Base-by-base conservation (phyloP, 2,888 invertebrate species). In the Entomobrya multifasciata region DNA sequence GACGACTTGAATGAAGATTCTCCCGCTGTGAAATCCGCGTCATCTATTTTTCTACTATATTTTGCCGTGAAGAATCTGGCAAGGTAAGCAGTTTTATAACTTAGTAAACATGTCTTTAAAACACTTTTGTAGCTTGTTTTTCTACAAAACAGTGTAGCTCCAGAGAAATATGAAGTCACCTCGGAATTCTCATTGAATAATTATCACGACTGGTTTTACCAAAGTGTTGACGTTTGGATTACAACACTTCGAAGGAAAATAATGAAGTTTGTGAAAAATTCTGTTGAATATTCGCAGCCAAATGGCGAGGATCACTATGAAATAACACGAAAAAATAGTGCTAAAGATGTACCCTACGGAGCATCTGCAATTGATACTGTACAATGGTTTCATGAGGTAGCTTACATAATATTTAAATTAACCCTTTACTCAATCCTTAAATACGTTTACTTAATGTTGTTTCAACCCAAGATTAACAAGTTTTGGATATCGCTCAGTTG, bases 401-500 rank as follows among this genome's bases (percentile, higher is more conserved):
- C n/a, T 36, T 36, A 36, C 36, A 6, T 36, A 36, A 36, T 6
- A 36, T n/a, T n/a, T n/a, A 36, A 76, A 27, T 44, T 6, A 36
- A 20, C 67, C 4, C 44, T 55, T 6, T 77, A 30, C 15, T 79
- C 5, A 8, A 79, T 4, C 55, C n/a, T n/a, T n/a, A 47, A 78
- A 62, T 25, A 13, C n/a, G n/a, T n/a, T 5, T 79, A 15, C 17
- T 22, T 47, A 11, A 13, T 11, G 20, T 65, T 49, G 8, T 22
- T n/a, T 47, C 67, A 55, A n/a, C n/a, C n/a, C n/a, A n/a, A 67
- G 87, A 87, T 88, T 82, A 78, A 87, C 11, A 85, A 60, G 20
- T 87, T 88, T 57, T 88, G 88, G 88, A 60, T 76, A 3, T 57
- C 72, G 0, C 55, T 88, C 10, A 78, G 78, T 6, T 88, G 88